These are phyloP conservation scores for Eulacestoma nigropectus DNA, from an alignment of 2,113 vertebrate species.

Conservation along the genomic window DNA sequence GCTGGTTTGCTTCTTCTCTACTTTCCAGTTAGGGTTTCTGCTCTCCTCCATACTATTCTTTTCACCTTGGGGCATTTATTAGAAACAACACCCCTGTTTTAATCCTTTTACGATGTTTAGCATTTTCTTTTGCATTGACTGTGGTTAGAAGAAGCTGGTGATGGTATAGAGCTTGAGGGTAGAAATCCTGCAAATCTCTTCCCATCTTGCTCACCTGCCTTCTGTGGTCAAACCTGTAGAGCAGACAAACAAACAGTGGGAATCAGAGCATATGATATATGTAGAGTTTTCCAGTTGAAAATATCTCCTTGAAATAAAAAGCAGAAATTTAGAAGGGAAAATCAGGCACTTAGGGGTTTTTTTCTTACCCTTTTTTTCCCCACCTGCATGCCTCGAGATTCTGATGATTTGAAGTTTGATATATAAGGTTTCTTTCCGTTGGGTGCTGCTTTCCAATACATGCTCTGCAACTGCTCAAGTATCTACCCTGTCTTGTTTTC, in stretches of 20 bases:
- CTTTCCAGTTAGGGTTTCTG: not conserved
- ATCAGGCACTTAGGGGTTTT: fast-evolving
- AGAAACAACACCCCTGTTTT: not conserved
- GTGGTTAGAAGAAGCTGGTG: not conserved
- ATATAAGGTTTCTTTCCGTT: not conserved
- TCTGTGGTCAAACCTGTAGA: not conserved
- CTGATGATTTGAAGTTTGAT: not conserved
- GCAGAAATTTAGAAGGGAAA: not conserved
- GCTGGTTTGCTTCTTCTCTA: not conserved
- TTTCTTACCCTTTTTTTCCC: not conserved
- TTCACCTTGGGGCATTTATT: not conserved
- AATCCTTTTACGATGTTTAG: not conserved
- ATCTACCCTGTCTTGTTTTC: not conserved
- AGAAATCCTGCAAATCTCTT: not conserved
- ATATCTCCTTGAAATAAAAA: not conserved
- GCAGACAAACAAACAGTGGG: not conserved
- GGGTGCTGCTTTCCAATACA: not conserved
- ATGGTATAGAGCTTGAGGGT: not conserved
- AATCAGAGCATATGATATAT: not conserved
- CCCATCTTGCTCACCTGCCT: not conserved
- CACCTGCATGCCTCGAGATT: not conserved
- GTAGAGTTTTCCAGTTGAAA: not conserved
- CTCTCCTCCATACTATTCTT: not conserved
- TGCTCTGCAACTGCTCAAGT: not conserved
- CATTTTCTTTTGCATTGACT: not conserved